phyloP scores from a whole-genome alignment of 2,888 invertebrate species.

The Exocentrus adspersus region DNA sequence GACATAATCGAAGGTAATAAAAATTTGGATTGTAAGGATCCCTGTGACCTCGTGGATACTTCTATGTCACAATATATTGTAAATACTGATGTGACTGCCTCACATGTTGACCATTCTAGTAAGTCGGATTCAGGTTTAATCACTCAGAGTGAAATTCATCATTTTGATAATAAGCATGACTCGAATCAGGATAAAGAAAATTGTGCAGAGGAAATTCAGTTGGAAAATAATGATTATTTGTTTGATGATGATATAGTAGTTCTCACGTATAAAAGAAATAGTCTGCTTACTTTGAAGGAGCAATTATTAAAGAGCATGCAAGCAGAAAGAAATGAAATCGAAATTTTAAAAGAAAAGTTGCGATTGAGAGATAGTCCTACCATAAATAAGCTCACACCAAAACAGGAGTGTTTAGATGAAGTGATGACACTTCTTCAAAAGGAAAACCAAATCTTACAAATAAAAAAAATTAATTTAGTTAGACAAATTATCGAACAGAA shows the following conservation, averaged over 20 bases:
- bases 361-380: conserved; percentile 12
- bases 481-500: conserved; percentile 62
- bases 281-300: conserved; percentile 74
- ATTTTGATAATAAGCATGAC: conserved; percentile 4
- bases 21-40: conserved; percentile 24
- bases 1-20: conserved; percentile 17
- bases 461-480: conserved; percentile 62
- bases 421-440: conserved; percentile 59
- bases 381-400: conserved; percentile 40
- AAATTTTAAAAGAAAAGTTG: conserved; percentile 42
- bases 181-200: conserved; percentile 20
- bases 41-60: conserved; percentile 26
- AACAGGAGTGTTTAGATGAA: conserved; percentile 55
- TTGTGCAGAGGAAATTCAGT: conserved; percentile 32
- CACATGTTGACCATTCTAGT: conserved; percentile 27
- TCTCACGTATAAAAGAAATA: conserved; percentile 74
- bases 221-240: conserved; percentile 39
- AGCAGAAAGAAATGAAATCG: conserved; percentile 78
- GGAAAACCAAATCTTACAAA: conserved; percentile 63
- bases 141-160: conserved; percentile 2
- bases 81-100: conserved; percentile 13
- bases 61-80: conserved; percentile 10
- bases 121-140: conserved; percentile 29
- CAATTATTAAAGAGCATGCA: conserved; percentile 76
- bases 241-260: conserved; percentile 58